These are phyloP conservation scores for Maniola jurtina DNA, from an alignment of 1,140 invertebrate genomes.

Conservation along the genomic window DNA sequence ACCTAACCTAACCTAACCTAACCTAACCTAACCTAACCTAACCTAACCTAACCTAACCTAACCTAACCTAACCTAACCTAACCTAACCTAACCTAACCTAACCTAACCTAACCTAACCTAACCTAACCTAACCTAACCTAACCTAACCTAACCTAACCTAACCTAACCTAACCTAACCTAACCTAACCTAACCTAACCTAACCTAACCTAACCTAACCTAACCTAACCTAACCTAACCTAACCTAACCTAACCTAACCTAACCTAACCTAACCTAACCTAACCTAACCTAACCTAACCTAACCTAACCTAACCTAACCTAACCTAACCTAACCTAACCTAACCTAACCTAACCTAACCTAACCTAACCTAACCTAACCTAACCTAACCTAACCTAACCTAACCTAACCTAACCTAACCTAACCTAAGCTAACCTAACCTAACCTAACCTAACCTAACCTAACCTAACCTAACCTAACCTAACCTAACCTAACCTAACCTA, in stretches of 20 bases:
- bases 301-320: slow-evolving; percentile 24
- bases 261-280: slow-evolving; percentile 32
- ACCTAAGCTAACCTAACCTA: slow-evolving; percentile 27
- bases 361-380: slow-evolving; percentile 22
- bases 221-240: slow-evolving; percentile 44
- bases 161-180: slow-evolving; percentile 43
- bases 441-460: slow-evolving; percentile 38
- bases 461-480: slow-evolving; percentile 30
- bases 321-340: slow-evolving; percentile 20
- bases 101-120: slow-evolving; percentile 49
- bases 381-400: slow-evolving; percentile 26
- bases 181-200: slow-evolving; percentile 38
- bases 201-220: slow-evolving; percentile 28
- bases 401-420: slow-evolving; percentile 24
- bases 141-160: slow-evolving; percentile 42
- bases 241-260: slow-evolving; percentile 42
- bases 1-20: too few species aligned
- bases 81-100: slow-evolving; percentile 26
- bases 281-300: slow-evolving; percentile 22
- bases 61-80: too few species aligned
- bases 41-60: too few species aligned
- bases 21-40: too few species aligned
- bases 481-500: slow-evolving; percentile 38
- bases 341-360: slow-evolving; percentile 27
- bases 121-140: slow-evolving; percentile 52